Evolutionary conservation across 2,113 vertebrate genomes (phyloP), one percentile per base, ranked within the genome.

Genomic region (Ctenodactylus gundi): DNA sequence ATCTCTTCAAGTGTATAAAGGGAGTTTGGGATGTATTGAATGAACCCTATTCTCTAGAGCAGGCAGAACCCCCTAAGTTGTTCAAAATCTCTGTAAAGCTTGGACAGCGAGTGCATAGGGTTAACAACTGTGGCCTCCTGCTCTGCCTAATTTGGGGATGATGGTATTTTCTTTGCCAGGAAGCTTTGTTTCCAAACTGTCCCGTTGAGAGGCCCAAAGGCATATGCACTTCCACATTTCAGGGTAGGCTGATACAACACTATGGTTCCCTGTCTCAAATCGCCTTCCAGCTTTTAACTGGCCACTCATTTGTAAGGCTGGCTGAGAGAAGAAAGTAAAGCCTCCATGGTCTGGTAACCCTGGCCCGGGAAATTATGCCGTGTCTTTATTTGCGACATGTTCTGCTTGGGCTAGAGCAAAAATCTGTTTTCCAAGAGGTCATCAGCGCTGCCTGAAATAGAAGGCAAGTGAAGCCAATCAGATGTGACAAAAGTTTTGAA

Each of bases 241-340:
- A 88, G 0, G 44, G 41, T n/a, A 72, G 65, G 49, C 6, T 68
- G 76, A 57, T 44, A 57, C 3, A 72, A 84, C 18, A 84, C 44
- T 39, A 27, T 58, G 41, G 3, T 44, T 83, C 62, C 8, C 62
- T 53, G 12, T 64, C 58, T 95, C 93, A 83, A 41, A 77, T 72
- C 64, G 67, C 77, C 67, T 51, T 78, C 20, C 39, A 76, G 68
- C 68, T 93, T 60, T 88, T 85, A 75, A 68, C 68, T 53, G 60
- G 49, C 72, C 51, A 51, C 70, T 88, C 4, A 0, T 72, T 92
- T 89, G 57, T 78, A 85, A 95, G 88, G 55, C 49, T 95, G 88
- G 21, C 55, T 86, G 82, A 86, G 51, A 94, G 67, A 88, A 88
- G 62, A 91, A 95, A 85, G 94, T 41, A 94, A 94, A 97, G 86